phyloP scores from a whole-genome alignment of 2,797 vertebrate genomes.

The Oreortyx pictus region DNA sequence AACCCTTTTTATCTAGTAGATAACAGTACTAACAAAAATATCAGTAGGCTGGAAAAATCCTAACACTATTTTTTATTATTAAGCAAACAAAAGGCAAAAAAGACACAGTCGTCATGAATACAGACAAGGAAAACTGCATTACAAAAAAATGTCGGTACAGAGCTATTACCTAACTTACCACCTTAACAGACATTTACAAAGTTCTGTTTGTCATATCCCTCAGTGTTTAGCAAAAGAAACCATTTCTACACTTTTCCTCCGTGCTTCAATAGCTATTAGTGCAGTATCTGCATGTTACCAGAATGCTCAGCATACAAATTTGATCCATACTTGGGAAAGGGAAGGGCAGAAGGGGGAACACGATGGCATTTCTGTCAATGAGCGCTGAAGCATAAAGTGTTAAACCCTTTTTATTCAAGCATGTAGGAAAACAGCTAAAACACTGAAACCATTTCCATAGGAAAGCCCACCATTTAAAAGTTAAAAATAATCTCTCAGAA shows the following conservation, averaged over 20 bases:
- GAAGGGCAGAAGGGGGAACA: neutral
- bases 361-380: slow-evolving; percentile 8
- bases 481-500: slow-evolving; percentile 18
- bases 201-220: neutral
- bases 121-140: neutral
- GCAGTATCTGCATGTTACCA: neutral
- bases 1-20: neutral
- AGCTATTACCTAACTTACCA: neutral
- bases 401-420: slow-evolving; percentile 18
- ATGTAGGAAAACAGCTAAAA: slow-evolving; percentile 29
- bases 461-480: slow-evolving; percentile 34
- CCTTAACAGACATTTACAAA: neutral
- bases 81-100: neutral
- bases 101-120: neutral
- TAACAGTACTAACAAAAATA: neutral
- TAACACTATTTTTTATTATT: neutral
- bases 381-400: neutral
- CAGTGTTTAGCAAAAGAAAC: neutral
- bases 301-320: neutral
- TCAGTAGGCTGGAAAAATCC: neutral
- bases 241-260: neutral
- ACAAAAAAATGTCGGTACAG: neutral
- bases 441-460: neutral
- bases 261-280: neutral
- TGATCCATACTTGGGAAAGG: neutral